A percentile compares a stretch with the other conserved stretches of the same genome.
Evolutionary conservation across 1,140 invertebrate species (phyloP).

Genomic region (Spodoptera frugiperda): DNA sequence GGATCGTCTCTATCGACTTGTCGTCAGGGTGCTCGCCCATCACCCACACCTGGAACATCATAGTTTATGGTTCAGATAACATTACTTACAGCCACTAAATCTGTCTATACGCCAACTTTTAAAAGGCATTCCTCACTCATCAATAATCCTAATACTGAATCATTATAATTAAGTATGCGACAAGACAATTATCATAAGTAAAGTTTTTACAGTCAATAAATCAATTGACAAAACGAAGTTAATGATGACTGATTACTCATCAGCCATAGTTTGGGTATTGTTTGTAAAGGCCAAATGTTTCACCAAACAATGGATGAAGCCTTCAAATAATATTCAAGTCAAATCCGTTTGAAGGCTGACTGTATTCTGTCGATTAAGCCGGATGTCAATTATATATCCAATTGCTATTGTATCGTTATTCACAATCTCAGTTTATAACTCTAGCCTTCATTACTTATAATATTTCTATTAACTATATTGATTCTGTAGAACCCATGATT

Average conservation of each 20-base stretch:
- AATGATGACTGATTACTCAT: neutral
- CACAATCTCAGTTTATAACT: too few relatives aligned
- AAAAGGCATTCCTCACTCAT: neutral
- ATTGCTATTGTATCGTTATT: neutral
- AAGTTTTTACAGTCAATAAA: neutral
- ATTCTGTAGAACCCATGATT: too few relatives aligned
- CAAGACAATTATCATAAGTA: neutral
- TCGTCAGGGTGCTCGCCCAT: constrained; percentile 89
- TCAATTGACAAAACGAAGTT: constrained; percentile 8
- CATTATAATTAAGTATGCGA: neutral
- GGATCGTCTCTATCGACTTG: constrained; percentile 87
- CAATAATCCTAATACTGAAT: neutral
- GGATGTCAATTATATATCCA: constrained; percentile 25
- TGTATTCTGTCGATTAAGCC: constrained; percentile 23
- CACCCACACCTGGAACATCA: constrained; percentile 86
- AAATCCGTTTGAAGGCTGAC: constrained; percentile 17
- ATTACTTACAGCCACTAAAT: too few relatives aligned
- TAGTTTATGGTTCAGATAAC: neutral
- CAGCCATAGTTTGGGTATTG: neutral
- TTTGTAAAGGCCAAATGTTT: constrained; percentile 19
- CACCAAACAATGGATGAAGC: constrained; percentile 19
- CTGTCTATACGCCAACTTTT: too few relatives aligned
- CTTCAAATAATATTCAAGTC: constrained; percentile 17
- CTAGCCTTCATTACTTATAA: too few relatives aligned
- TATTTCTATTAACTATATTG: too few relatives aligned